Evolutionary conservation across 2,888 invertebrate species (phyloP).

Genomic region (Euzetes globulus): DNA sequence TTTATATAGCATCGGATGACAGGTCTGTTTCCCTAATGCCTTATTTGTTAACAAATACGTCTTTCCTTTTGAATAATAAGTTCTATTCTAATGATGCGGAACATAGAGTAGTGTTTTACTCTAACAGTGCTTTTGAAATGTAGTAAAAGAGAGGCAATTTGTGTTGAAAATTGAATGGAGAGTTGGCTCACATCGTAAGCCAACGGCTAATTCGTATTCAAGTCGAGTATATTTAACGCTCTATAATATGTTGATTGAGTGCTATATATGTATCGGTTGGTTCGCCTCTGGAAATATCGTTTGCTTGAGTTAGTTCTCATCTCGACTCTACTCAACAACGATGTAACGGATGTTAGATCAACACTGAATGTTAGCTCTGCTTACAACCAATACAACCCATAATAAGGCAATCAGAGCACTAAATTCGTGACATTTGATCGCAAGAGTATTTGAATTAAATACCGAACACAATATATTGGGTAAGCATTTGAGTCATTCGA

Average conservation of each 20-base stretch:
- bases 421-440: slow-evolving; percentile 33
- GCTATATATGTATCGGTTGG: not conserved
- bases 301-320: slow-evolving; percentile 17
- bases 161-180: slow-evolving; percentile 11
- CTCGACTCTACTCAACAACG: not conserved
- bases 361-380: slow-evolving; percentile 1
- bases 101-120: slow-evolving; percentile 7
- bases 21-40: not conserved
- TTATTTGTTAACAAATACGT: slow-evolving; percentile 22
- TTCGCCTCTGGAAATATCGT: slow-evolving; percentile 18
- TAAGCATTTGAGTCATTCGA: not conserved
- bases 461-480: not conserved
- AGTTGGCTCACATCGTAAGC: not conserved
- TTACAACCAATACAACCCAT: not conserved
- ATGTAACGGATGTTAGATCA: slow-evolving; percentile 32
- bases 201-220: slow-evolving; percentile 25
- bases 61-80: slow-evolving; percentile 1
- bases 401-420: slow-evolving; percentile 31
- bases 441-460: slow-evolving; percentile 15
- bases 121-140: not conserved
- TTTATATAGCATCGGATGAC: slow-evolving; percentile 8
- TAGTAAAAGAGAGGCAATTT: slow-evolving; percentile 22
- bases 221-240: slow-evolving; percentile 10
- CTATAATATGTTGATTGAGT: slow-evolving; percentile 17
- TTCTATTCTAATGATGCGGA: not conserved